phyloP scores from a whole-genome alignment of 2,888 invertebrate species.

The Patella ulyssiponensis region DNA sequence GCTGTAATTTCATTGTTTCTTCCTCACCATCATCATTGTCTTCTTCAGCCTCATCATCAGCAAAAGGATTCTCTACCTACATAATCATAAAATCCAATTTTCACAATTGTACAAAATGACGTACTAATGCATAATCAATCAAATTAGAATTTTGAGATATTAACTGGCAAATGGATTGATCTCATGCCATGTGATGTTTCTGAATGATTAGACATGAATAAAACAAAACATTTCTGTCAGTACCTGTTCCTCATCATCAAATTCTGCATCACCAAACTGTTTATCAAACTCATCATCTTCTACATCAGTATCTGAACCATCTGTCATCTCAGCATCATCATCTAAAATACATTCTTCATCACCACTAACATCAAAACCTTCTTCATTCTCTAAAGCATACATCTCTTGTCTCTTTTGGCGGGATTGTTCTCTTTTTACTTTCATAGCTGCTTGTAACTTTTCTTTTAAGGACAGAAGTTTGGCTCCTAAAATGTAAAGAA shows the following conservation, averaged over 20 bases:
- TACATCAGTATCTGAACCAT: slow-evolving; percentile 68
- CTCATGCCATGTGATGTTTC: too few relatives aligned
- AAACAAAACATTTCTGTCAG: too few relatives aligned
- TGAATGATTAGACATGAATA: too few relatives aligned
- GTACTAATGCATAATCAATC: too few relatives aligned
- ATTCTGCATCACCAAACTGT: slow-evolving; percentile 53
- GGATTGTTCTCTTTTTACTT: slow-evolving; percentile 80
- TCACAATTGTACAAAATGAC: too few relatives aligned
- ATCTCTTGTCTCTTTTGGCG: slow-evolving; percentile 79
- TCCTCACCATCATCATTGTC: slow-evolving; percentile 51
- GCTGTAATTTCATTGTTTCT: slow-evolving; percentile 44
- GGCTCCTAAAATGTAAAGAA: slow-evolving; percentile 78
- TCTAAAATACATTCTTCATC: slow-evolving; percentile 59
- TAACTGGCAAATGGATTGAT: too few relatives aligned
- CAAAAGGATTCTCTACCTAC: slow-evolving; percentile 66
- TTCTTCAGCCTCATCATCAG: slow-evolving; percentile 75
- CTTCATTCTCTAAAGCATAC: slow-evolving; percentile 69
- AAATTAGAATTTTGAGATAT: too few relatives aligned
- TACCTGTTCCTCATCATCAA: slow-evolving; percentile 42
- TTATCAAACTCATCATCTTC: slow-evolving; percentile 70
- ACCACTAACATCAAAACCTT: slow-evolving; percentile 51
- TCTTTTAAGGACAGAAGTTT: slow-evolving; percentile 81
- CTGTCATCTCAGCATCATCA: slow-evolving; percentile 71
- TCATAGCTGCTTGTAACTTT: slow-evolving; percentile 82
- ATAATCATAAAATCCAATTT: neutral